phyloP scores from a whole-genome alignment of 92 coral and sea anemone genomes.

The Anthopleura xanthogrammica region DNA sequence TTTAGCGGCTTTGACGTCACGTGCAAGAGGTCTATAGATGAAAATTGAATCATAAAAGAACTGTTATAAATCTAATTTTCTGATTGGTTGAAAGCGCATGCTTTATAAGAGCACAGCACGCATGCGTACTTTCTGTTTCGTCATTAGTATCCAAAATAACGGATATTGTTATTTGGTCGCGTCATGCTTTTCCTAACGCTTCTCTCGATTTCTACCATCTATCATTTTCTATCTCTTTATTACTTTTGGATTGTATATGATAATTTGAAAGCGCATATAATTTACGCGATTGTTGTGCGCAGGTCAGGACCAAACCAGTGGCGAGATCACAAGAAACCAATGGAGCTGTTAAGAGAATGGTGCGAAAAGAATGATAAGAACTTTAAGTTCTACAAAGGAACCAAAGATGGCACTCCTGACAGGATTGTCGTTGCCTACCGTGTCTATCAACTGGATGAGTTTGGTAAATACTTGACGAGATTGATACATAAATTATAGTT shows the following conservation, averaged over 20 bases:
- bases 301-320: slow-evolving; percentile 94
- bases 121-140: no score
- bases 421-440: slow-evolving; percentile 69
- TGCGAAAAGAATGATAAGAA: slow-evolving; percentile 62
- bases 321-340: slow-evolving; percentile 83
- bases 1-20: no score
- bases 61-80: background rate
- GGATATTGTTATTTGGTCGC: background rate
- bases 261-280: background rate
- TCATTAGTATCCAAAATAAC: background rate
- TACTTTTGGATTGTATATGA: background rate
- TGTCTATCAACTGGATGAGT: slow-evolving; percentile 78
- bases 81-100: background rate
- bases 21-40: no score
- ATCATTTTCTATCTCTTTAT: no score
- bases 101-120: no score
- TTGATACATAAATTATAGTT: no score
- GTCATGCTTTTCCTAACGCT: background rate
- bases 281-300: background rate
- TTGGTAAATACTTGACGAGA: slow-evolving; percentile 56
- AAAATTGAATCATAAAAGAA: background rate
- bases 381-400: slow-evolving; percentile 58
- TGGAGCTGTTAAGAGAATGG: slow-evolving; percentile 61
- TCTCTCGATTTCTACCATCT: background rate
- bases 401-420: slow-evolving; percentile 64